Base-by-base conservation (phyloP, 2,888 invertebrate species). In the Rhagonycha fulva region DNA sequence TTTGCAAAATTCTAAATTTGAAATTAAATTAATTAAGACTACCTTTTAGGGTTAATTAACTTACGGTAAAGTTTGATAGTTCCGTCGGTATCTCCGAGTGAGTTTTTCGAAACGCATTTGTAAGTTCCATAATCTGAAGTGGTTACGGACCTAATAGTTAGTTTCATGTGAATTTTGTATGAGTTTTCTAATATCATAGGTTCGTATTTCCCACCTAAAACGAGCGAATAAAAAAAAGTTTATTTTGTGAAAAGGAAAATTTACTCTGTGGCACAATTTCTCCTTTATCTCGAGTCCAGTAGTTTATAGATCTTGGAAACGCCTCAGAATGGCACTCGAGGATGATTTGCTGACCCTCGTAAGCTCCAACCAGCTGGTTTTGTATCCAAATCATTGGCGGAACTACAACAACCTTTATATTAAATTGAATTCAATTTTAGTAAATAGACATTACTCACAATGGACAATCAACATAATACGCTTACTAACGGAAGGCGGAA, bases 401-500 rank as follows among this genome's bases (percentile, higher is more conserved):
- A 87, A 94, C 94, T 95, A 74, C 63, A 76, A 75, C 72, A 72
- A 71, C 60, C 69, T 74, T 76, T 68, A 73, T 73, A 76, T 67
- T 76, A 76, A 76, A 74, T 71, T 62, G 70, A 71, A 63, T 68
- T 70, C 80, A 81, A 79, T 79, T 78, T 80, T 14, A 67, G 47
- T 24, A 74, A 71, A 74, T 76, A 71, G 74, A 74, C 62, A 74
- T 74, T 81, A 89, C 90, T 88, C 85, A 95, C 95, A 95, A 87
- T 95, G 94, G n/a, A 95, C 94, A 70, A 94, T 94, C 70, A 97
- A 91, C 89, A 94, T 94, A 84, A 96, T 96, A 84, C 96, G 89
- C 87, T 96, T 96, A 91, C 95, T 95, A 82, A 95, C 94, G 62
- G 95, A 94, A 2, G 96, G 96, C 10, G 95, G 96, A 12, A 94